Evolutionary conservation across 2,888 invertebrate genomes (phyloP).

Genomic region (Eurytoma californica): DNA sequence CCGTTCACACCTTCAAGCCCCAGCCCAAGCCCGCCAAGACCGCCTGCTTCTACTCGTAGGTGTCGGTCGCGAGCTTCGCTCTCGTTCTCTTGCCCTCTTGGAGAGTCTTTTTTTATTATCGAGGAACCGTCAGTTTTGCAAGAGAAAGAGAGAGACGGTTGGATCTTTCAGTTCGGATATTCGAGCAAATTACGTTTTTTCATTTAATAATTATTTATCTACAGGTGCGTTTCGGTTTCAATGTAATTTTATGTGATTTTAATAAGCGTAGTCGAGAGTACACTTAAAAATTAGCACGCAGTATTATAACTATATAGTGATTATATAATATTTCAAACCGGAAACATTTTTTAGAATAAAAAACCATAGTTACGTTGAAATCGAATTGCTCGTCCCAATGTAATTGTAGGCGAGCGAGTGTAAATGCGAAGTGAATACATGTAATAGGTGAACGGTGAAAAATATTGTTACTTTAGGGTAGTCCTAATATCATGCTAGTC

Average conservation of each 20-base stretch:
- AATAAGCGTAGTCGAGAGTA: too few species aligned
- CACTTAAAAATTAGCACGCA: too few species aligned
- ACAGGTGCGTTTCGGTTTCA: too few species aligned
- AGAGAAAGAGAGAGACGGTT: neutral
- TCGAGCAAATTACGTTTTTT: too few species aligned
- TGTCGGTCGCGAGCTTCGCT: neutral
- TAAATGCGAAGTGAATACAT: conserved; percentile 9
- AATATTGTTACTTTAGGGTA: conserved; percentile 44
- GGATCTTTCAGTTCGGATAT: too few species aligned
- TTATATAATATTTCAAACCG: too few species aligned
- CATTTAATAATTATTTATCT: too few species aligned
- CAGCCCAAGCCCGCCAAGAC: conserved; percentile 41
- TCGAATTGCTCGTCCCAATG: neutral
- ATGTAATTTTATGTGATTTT: too few species aligned
- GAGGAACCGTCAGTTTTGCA: too few species aligned
- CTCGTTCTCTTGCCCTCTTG: neutral
- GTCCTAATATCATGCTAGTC: conserved; percentile 54
- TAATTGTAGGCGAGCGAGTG: neutral
- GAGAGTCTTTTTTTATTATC: neutral
- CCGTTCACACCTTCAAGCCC: conserved; percentile 17
- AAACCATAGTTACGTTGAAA: too few species aligned
- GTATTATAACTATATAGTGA: too few species aligned
- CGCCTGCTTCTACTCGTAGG: conserved; percentile 82
- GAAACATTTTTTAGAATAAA: too few species aligned
- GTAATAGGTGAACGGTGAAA: neutral